These are phyloP conservation scores for Argyrosomus japonicus DNA, from an alignment of 2,113 vertebrate genomes.

Conservation along the genomic window DNA sequence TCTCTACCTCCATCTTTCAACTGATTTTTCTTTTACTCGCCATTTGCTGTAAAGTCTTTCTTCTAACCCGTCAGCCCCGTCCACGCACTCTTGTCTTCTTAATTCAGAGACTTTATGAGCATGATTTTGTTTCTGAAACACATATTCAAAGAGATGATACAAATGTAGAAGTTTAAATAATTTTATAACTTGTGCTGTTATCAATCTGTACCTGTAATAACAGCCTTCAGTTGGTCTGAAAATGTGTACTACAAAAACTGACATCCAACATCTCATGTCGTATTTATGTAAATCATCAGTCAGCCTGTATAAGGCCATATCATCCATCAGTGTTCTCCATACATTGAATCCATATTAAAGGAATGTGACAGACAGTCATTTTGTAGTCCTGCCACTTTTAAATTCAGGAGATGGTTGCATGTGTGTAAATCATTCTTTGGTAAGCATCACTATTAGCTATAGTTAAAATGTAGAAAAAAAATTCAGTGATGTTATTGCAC, in stretches of 20 bases:
- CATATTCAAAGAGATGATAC: not conserved
- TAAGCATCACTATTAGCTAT: not conserved
- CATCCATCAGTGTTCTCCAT: not conserved
- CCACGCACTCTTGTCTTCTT: not conserved
- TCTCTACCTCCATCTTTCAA: slow-evolving; percentile 67
- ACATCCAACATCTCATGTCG: not conserved
- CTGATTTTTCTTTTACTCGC: slow-evolving; percentile 40
- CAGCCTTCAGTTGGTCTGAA: not conserved
- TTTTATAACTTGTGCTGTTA: not conserved
- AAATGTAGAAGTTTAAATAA: not conserved
- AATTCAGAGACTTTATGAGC: slow-evolving; percentile 23
- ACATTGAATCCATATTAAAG: not conserved
- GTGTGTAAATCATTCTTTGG: not conserved
- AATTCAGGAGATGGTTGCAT: not conserved
- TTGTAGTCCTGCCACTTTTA: not conserved
- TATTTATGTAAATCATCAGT: slow-evolving; percentile 1
- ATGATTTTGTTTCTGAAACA: slow-evolving; percentile 21
- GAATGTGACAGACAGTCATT: not conserved
- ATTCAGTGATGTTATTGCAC: not conserved
- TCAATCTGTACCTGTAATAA: not conserved
- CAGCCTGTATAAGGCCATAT: not conserved
- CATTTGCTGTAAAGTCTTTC: slow-evolving; percentile 38
- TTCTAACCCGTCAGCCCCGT: not conserved
- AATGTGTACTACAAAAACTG: not conserved
- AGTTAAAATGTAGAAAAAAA: not conserved